A percentile compares a stretch with the other conserved stretches of the same genome.
Conservation (phyloP, 2,113 vertebrate genomes). For the Chionomys nivalis region DNA sequence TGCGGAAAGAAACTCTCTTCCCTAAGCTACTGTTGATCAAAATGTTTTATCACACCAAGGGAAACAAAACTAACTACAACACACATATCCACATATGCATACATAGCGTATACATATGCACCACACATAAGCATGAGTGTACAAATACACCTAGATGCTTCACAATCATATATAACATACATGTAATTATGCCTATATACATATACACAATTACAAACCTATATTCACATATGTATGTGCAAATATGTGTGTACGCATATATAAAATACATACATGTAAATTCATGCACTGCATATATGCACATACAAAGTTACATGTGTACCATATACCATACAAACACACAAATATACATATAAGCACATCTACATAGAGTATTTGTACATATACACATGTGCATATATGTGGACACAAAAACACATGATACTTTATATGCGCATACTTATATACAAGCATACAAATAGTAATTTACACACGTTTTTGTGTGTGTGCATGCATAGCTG, state of each 20-base stretch:
- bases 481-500: too few species aligned
- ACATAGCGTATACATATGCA: too few species aligned
- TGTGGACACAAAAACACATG: not conserved
- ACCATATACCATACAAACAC: not conserved
- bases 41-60: not conserved
- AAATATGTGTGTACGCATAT: accelerated
- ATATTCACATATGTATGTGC: not conserved
- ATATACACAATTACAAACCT: not conserved
- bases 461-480: not conserved
- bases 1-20: not conserved
- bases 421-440: not conserved
- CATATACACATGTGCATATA: not conserved
- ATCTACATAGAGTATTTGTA: not conserved
- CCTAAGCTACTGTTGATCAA: not conserved
- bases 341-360: not conserved
- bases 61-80: not conserved
- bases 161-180: too few species aligned
- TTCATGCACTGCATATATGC: not conserved
- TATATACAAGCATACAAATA: not conserved
- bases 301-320: not conserved
- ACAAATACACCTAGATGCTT: not conserved
- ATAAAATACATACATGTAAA: not conserved
- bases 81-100: not conserved
- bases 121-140: not conserved
- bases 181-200: not conserved